Evolutionary conservation across 2,888 invertebrate genomes (phyloP), one percentile per base, ranked within the genome.

Genomic region (Chironomus riparius): DNA sequence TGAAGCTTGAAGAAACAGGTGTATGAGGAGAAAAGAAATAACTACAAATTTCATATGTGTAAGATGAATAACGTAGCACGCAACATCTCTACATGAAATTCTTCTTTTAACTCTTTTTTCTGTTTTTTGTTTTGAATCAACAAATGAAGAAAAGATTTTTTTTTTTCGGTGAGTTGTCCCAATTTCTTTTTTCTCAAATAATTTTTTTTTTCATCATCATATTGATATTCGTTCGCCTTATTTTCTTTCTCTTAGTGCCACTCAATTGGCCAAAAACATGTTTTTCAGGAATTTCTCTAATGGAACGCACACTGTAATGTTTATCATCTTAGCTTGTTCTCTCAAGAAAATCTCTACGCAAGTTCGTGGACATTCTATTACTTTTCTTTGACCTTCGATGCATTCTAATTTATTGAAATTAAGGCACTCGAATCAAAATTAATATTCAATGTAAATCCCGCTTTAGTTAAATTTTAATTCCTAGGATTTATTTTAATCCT

Each of bases 211-310:
- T 38, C 38, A 38, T 38, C 38, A 38, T 38, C 38, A 38, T 38
- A 38, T 38, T 28, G 50, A 71, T 71, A 24, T 71, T 50, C 15
- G 48, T n/a, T 47, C 10, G 21, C 68, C 38, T 68, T 50, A 28
- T 70, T 21, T 15, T 72, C 61, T 48, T 72, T 72, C 65, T 62
- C 61, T 24, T 65, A 65, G 65, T 38, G 38, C 73, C 47, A 47
- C 73, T 68, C 48, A 38, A 72, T 74, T 48, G 22, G 48, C 74
- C 74, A 65, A 74, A 73, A 74, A 74, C 74, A 74, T 68, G 74
- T 74, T 74, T 74, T 47, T 68, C 74, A 74, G 74, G 74, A 74
- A 74, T 74, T 65, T 74, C 74, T 74, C 48, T 74, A 72, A 72
- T 72, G 72, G 72, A 61, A 72, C 72, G 72, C 68, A 28, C n/a